Conservation (phyloP, 1,140 invertebrate species). For the Zaprionus kolodkinae region DNA sequence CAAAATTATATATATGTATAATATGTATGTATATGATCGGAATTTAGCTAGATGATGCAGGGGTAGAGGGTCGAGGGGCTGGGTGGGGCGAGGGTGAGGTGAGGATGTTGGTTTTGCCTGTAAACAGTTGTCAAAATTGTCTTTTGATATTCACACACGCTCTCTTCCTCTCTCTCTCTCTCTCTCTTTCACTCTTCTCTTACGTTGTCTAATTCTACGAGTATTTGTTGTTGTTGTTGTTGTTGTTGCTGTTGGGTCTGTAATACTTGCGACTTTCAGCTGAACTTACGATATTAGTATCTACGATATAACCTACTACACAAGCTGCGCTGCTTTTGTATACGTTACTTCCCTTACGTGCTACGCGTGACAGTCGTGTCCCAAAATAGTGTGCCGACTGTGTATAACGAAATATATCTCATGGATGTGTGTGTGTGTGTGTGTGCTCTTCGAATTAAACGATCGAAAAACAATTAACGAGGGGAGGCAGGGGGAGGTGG, state of each 20-base stretch:
- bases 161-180: background rate
- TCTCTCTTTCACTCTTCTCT: slow-evolving; percentile 7
- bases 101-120: background rate
- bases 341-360: slow-evolving; percentile 13
- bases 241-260: slow-evolving; percentile 50
- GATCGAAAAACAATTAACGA: background rate
- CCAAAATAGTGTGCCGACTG: background rate
- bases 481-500: background rate
- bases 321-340: slow-evolving; percentile 13
- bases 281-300: slow-evolving; percentile 33
- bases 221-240: slow-evolving; percentile 62
- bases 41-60: background rate
- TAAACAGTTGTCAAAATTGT: slow-evolving; percentile 35
- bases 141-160: slow-evolving; percentile 29
- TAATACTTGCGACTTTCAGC: slow-evolving; percentile 71
- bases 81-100: background rate
- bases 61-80: background rate
- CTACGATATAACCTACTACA: slow-evolving; percentile 7
- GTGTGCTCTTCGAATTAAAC: too few relatives aligned
- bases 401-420: background rate
- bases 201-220: slow-evolving; percentile 62
- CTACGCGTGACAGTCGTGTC: slow-evolving; percentile 32
- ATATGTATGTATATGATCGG: too few relatives aligned
- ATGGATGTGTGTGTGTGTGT: background rate
- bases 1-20: too few relatives aligned